phyloP scores from a whole-genome alignment of 2,113 vertebrate species.

The Oreochromis niloticus region DNA sequence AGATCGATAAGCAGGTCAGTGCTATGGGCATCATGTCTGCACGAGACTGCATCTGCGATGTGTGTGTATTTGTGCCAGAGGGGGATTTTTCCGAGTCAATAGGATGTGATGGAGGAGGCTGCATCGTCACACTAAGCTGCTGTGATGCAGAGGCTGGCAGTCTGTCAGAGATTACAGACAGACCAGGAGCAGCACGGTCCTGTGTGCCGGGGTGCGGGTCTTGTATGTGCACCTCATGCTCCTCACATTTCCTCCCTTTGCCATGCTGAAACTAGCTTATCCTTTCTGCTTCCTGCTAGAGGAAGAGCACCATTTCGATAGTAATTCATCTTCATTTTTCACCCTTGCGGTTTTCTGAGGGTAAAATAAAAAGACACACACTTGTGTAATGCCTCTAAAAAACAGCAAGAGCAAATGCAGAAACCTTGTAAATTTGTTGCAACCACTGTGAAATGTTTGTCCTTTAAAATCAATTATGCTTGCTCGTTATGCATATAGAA shows the following conservation, averaged over 20 bases:
- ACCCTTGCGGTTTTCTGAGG: background rate
- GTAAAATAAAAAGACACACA: background rate
- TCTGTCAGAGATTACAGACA: conserved; percentile 57
- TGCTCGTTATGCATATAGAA: background rate
- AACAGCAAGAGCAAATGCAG: background rate
- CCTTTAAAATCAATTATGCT: background rate
- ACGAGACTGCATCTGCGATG: background rate
- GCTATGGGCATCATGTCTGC: conserved; percentile 26
- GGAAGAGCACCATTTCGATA: background rate
- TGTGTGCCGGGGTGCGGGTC: background rate
- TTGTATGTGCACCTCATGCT: conserved; percentile 4
- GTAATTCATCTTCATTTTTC: background rate
- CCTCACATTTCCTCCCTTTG: conserved; percentile 27
- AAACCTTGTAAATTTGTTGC: background rate
- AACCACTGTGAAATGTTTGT: background rate
- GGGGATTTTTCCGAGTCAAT: conserved; percentile 55
- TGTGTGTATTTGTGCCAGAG: background rate
- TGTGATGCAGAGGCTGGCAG: conserved; percentile 48
- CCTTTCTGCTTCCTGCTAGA: background rate
- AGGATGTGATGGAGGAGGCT: conserved; percentile 32
- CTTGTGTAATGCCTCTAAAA: background rate
- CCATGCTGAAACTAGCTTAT: background rate
- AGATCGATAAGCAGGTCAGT: conserved; percentile 55
- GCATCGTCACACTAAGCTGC: conserved; percentile 60
- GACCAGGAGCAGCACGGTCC: background rate